phyloP scores from a whole-genome alignment of 2,888 invertebrate genomes.

The Gastrophysa polygoni region DNA sequence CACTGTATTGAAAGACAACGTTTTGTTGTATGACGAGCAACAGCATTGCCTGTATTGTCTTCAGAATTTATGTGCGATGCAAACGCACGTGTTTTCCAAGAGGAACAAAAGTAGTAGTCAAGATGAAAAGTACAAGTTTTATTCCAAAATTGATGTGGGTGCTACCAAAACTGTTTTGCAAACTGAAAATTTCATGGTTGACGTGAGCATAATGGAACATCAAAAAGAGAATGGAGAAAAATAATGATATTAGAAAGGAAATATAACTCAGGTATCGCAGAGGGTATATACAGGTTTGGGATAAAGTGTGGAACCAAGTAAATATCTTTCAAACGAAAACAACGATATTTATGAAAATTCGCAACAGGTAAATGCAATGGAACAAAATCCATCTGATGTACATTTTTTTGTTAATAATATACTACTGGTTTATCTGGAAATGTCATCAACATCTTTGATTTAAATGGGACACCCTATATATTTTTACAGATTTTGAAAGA shows the following conservation, averaged over 20 bases:
- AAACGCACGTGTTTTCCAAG: constrained; percentile 31
- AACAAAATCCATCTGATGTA: no score
- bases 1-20: constrained; percentile 26
- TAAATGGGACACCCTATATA: no score
- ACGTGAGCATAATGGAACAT: constrained; percentile 21
- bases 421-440: no score
- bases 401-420: no score
- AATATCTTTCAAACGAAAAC: no score
- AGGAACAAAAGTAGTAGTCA: constrained; percentile 23
- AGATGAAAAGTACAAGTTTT: constrained; percentile 30
- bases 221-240: constrained; percentile 12
- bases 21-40: constrained; percentile 30
- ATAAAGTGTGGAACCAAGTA: no score
- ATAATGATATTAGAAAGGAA: constrained; percentile 13
- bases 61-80: constrained; percentile 31
- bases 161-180: constrained; percentile 29
- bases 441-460: no score
- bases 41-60: constrained; percentile 34
- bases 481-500: no score
- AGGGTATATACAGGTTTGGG: no score
- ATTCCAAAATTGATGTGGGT: constrained; percentile 28
- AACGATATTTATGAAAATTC: no score
- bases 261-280: background rate
- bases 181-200: constrained; percentile 31
- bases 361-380: no score